phyloP scores from a whole-genome alignment of 2,888 invertebrate species.

The Lissonota sp. region DNA sequence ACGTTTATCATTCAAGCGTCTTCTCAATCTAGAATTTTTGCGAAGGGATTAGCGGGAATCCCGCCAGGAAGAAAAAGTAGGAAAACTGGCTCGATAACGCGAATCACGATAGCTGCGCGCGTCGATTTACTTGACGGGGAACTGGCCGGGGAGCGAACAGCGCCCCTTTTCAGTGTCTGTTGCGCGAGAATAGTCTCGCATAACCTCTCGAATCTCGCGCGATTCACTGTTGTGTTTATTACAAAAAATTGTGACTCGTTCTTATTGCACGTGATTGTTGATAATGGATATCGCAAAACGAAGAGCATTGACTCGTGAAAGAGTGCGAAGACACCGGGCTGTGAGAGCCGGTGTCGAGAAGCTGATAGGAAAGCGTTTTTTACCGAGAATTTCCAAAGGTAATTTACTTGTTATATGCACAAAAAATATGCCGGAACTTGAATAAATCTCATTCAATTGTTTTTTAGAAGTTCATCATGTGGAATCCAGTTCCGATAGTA shows the following conservation, averaged over 20 bases:
- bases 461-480: neutral
- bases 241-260: neutral
- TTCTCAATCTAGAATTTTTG: neutral
- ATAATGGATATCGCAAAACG: constrained; percentile 25
- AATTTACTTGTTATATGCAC: neutral
- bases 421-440: neutral
- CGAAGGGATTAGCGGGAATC: neutral
- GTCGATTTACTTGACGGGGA: constrained; percentile 12
- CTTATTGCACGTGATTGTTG: neutral
- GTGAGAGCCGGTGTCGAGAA: constrained; percentile 14
- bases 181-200: neutral
- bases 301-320: constrained; percentile 16
- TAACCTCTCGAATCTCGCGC: neutral
- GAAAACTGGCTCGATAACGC: neutral
- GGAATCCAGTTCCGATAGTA: neutral
- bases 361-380: constrained; percentile 15
- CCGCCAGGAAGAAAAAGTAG: neutral
- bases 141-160: constrained; percentile 11
- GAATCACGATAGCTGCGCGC: constrained; percentile 15
- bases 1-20: neutral
- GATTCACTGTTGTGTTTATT: neutral
- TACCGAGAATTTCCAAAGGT: constrained; percentile 5
- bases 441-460: neutral
- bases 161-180: constrained; percentile 13
- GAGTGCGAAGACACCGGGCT: constrained; percentile 16